Evolutionary conservation across 2,797 vertebrate species (phyloP).

Genomic region (Babyrousa celebensis): DNA sequence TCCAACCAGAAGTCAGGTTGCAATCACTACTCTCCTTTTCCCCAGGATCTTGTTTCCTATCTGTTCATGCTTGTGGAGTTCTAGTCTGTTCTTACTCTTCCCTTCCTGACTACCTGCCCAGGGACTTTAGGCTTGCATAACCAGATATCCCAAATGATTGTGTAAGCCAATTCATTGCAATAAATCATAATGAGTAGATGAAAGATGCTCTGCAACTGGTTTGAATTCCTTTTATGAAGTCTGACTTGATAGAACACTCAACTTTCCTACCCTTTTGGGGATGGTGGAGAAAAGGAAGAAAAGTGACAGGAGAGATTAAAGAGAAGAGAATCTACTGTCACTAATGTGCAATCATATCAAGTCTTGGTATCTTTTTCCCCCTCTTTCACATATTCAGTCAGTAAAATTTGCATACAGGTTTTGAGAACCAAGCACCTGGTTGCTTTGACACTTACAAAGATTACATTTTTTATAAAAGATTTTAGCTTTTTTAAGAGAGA

Average conservation of each 20-base stretch:
- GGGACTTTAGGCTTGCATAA: neutral
- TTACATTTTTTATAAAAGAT: neutral
- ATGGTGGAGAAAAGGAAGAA: neutral
- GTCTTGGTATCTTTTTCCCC: neutral
- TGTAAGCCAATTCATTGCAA: neutral
- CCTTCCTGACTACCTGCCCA: neutral
- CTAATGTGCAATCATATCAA: neutral
- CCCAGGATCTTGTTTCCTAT: neutral
- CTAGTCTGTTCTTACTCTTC: neutral
- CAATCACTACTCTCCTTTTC: neutral
- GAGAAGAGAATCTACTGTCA: neutral
- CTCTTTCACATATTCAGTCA: neutral
- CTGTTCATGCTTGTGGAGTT: neutral
- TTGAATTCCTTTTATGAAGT: neutral
- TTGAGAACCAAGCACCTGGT: slow-evolving; percentile 5
- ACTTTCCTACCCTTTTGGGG: neutral
- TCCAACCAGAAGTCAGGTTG: neutral
- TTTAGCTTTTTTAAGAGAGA: neutral
- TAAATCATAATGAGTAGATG: neutral
- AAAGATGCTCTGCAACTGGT: neutral
- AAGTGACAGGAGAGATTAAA: neutral
- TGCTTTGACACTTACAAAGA: neutral
- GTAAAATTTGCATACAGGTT: slow-evolving; percentile 18
- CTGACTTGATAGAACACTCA: neutral
- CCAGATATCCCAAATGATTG: neutral